Evolutionary conservation across 92 coral and sea anemone species (phyloP).

Genomic region (Palythoa grandis): DNA sequence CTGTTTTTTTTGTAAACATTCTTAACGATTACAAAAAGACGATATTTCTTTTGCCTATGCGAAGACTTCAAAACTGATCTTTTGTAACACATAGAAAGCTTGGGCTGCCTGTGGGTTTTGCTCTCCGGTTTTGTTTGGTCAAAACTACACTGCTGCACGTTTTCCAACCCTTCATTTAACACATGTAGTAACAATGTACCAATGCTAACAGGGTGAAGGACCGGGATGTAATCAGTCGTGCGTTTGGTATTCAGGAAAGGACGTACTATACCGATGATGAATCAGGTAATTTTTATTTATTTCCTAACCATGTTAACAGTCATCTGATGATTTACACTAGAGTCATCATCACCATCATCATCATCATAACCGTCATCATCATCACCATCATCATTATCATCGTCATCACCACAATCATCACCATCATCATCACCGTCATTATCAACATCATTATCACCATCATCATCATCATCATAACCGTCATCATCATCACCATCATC

Average conservation of each 20-base stretch:
- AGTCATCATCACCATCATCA: no score
- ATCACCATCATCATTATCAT: not conserved
- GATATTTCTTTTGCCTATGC: no score
- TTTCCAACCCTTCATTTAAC: not conserved
- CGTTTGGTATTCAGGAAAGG: constrained; percentile 50
- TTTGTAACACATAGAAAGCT: no score
- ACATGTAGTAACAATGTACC: not conserved
- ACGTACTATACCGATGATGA: constrained; percentile 40
- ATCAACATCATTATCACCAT: no score
- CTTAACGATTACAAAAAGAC: no score
- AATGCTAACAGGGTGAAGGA: constrained; percentile 54
- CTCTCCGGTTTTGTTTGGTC: not conserved
- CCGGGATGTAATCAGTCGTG: constrained; percentile 51
- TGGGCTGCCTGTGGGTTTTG: not conserved
- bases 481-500: no score
- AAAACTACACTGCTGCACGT: not conserved
- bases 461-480: no score
- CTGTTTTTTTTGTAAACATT: no score
- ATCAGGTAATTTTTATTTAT: constrained; percentile 11
- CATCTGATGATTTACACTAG: not conserved
- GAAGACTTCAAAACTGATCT: no score
- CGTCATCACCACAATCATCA: no score
- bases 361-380: not conserved
- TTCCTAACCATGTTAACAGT: not conserved
- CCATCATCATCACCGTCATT: no score